Evolutionary conservation across 2,113 vertebrate genomes (phyloP).

Genomic region (Acrocephalus arundinaceus): DNA sequence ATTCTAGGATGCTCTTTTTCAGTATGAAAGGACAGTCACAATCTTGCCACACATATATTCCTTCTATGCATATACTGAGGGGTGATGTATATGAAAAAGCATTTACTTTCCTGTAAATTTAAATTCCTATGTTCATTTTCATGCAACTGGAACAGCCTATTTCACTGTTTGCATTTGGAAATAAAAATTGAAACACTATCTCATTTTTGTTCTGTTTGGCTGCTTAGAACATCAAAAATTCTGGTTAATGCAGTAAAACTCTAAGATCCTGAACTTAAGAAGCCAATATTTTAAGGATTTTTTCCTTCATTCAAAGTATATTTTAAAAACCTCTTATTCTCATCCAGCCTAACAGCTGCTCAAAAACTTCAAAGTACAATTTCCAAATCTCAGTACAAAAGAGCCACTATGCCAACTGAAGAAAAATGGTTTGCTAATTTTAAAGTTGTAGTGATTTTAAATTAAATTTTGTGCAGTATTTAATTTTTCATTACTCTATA

Average conservation of each 20-base stretch:
- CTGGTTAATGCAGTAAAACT: not conserved
- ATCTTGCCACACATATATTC: not conserved
- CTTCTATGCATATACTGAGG: not conserved
- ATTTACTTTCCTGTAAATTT: not conserved
- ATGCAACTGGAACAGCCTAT: not conserved
- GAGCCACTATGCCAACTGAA: not conserved
- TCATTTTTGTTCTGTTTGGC: not conserved
- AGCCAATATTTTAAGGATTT: not conserved
- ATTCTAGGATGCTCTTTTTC: not conserved
- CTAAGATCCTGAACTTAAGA: not conserved
- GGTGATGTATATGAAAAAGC: not conserved
- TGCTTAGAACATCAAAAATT: not conserved
- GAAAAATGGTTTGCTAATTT: constrained; percentile 4
- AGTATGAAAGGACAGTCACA: not conserved
- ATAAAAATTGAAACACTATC: not conserved
- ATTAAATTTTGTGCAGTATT: not conserved
- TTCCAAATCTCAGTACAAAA: not conserved
- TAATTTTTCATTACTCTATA: constrained; percentile 19
- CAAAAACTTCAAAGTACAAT: not conserved
- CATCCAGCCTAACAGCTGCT: not conserved
- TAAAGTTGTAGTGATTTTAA: not conserved
- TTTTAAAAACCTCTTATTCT: constrained; percentile 4
- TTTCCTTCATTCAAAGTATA: not conserved
- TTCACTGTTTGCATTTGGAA: not conserved
- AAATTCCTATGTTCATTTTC: not conserved